A percentile compares a stretch with the other conserved stretches of the same genome.
Conservation (phyloP, 2,113 vertebrate genomes). For the Trogon surrucura region DNA sequence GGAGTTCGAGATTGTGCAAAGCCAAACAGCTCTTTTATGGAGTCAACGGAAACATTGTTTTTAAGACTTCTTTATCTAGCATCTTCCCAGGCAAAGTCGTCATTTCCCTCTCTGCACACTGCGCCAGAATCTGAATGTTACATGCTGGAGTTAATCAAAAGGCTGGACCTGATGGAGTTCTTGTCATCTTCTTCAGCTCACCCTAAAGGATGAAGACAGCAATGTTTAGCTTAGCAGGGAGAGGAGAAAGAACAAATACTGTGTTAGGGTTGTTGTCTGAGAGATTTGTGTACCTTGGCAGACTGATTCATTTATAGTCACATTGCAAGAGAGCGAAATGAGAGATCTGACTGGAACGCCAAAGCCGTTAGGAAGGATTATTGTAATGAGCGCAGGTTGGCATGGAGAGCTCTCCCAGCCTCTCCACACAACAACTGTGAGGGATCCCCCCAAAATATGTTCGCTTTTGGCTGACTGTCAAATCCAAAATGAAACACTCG, state of each 20-base stretch:
- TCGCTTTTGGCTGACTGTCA: neutral
- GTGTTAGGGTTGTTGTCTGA: neutral
- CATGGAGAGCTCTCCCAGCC: neutral
- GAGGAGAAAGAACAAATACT: neutral
- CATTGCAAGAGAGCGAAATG: neutral
- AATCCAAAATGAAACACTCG: constrained; percentile 44
- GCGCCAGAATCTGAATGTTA: neutral
- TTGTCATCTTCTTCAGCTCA: neutral
- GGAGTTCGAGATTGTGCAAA: constrained; percentile 31
- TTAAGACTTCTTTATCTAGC: constrained; percentile 4
- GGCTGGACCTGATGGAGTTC: neutral
- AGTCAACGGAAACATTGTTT: neutral
- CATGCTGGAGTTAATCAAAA: neutral
- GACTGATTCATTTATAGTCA: neutral
- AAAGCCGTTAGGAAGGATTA: neutral
- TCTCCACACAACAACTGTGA: neutral
- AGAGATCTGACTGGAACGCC: neutral
- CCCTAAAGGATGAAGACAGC: neutral
- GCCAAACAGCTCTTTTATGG: constrained; percentile 26
- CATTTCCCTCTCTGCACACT: neutral
- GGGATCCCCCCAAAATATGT: neutral
- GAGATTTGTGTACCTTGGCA: neutral
- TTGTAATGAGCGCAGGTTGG: neutral
- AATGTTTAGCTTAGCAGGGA: neutral
- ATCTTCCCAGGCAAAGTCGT: neutral